Evolutionary conservation across 2,888 invertebrate species (phyloP), one percentile per base, ranked within the genome.

Genomic region (Caenorhabditis sinica): DNA sequence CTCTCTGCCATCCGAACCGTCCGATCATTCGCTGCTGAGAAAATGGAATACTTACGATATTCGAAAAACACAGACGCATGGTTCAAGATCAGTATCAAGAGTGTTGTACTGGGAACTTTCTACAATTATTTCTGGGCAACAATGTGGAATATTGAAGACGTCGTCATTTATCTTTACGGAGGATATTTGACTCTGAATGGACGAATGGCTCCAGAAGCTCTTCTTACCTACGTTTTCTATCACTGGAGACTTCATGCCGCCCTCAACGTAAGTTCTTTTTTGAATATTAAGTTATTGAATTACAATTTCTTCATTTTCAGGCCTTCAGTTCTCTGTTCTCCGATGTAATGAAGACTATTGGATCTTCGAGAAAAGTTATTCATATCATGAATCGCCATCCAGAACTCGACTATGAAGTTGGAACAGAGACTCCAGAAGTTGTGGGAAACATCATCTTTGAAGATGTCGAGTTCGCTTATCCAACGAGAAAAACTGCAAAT

Each of bases 271-370:
- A 79, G 76, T 56, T 28, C 5, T 15, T 60, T 6, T 13, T 69
- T 20, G 9, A n/a, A 23, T n/a, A 8, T 53, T 23, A 45, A 51
- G 20, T 20, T 6, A 60, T 73, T 17, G 49, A 20, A 33, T n/a
- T 17, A 25, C n/a, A 43, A 20, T 11, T 13, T 28, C 53, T 15
- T 30, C 5, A 25, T 81, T 88, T 89, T 43, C 86, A 93, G 93
- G 87, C 85, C 65, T 76, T 76, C 71, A 92, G 92, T 40, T 87
- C 88, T 80, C 93, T 93, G 17, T 93, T 93, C 87, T 92, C 93
- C 9, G 93, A 93, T 11, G 85, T 93, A 28, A 93, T 93, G 93
- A 92, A 93, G 83, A 93, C 93, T 8, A 90, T 93, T 56, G 93
- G 93, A n/a, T 93, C 93, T 0, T 93, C 93, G 0, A 87, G 92